A percentile compares a stretch with the other conserved stretches of the same genome.
phyloP scores from a whole-genome alignment of 2,888 invertebrate species.

The Tineola bisselliella region DNA sequence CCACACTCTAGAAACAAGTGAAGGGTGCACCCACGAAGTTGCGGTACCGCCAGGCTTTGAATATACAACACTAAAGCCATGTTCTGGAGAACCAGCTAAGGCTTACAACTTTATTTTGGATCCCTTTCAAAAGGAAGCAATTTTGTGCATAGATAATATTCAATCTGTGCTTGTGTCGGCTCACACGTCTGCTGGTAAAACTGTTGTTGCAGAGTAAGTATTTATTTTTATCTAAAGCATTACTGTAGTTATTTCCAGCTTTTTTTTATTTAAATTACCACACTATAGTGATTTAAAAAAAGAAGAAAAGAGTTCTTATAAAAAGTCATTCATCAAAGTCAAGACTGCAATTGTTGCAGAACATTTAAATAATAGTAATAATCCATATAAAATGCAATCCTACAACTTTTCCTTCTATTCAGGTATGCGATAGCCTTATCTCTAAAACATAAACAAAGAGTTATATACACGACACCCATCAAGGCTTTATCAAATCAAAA shows the following conservation, averaged over 20 bases:
- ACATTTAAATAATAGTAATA: too few species aligned
- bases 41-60: slow-evolving; percentile 90
- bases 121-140: slow-evolving; percentile 97
- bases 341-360: too few species aligned
- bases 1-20: slow-evolving; percentile 88
- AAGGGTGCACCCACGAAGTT: slow-evolving; percentile 96
- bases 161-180: slow-evolving; percentile 99
- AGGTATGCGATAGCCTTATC: slow-evolving; percentile 96
- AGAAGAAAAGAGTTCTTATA: too few species aligned
- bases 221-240: background rate
- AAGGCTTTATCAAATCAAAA: slow-evolving; percentile 99
- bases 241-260: background rate
- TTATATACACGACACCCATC: slow-evolving; percentile 99
- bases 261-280: background rate
- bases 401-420: background rate
- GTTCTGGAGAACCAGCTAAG: slow-evolving; percentile 80
- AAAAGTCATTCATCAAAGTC: too few species aligned
- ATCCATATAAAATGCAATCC: too few species aligned
- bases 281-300: too few species aligned
- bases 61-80: slow-evolving; percentile 71
- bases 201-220: slow-evolving; percentile 96
- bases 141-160: slow-evolving; percentile 95
- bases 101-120: slow-evolving; percentile 95
- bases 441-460: slow-evolving; percentile 92
- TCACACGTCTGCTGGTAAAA: slow-evolving; percentile 99